Evolutionary conservation across 2,113 vertebrate genomes (phyloP).

Genomic region (Mugil cephalus): DNA sequence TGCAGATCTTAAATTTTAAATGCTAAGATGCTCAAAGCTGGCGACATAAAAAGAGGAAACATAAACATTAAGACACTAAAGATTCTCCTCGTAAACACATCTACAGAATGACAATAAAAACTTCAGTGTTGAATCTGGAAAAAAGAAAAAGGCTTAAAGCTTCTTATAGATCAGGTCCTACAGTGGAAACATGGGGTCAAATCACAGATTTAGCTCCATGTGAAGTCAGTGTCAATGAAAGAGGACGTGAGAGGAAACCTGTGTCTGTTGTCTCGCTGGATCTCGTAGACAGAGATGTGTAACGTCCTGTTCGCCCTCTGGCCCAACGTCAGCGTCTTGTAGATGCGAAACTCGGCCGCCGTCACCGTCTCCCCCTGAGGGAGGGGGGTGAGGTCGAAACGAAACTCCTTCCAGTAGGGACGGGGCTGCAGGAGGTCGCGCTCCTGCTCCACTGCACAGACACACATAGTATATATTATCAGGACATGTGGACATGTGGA

Average conservation of each 20-base stretch:
- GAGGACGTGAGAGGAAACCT: slow-evolving; percentile 78
- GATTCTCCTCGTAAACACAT: too few relatives aligned
- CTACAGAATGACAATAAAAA: too few relatives aligned
- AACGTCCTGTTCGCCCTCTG: slow-evolving; percentile 87
- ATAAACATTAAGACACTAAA: too few relatives aligned
- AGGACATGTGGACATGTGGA: too few relatives aligned
- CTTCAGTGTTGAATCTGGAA: too few relatives aligned
- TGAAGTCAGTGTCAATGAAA: not conserved
- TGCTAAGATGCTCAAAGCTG: too few relatives aligned
- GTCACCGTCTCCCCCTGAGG: slow-evolving; percentile 91
- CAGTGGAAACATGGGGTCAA: too few relatives aligned
- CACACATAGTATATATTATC: not conserved
- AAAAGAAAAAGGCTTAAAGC: too few relatives aligned
- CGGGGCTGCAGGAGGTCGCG: slow-evolving; percentile 87
- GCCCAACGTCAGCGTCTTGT: slow-evolving; percentile 87
- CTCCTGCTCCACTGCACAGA: slow-evolving; percentile 91
- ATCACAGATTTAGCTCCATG: too few relatives aligned
- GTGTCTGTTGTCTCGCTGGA: slow-evolving; percentile 85
- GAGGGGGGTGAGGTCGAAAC: slow-evolving; percentile 93
- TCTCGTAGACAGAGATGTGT: slow-evolving; percentile 92
- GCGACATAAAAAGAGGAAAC: too few relatives aligned
- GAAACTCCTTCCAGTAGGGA: slow-evolving; percentile 97
- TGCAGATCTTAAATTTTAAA: too few relatives aligned
- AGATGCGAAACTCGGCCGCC: slow-evolving; percentile 94
- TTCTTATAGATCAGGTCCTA: too few relatives aligned